phyloP scores from a whole-genome alignment of 2,888 invertebrate species.

The Philereme vetulata region DNA sequence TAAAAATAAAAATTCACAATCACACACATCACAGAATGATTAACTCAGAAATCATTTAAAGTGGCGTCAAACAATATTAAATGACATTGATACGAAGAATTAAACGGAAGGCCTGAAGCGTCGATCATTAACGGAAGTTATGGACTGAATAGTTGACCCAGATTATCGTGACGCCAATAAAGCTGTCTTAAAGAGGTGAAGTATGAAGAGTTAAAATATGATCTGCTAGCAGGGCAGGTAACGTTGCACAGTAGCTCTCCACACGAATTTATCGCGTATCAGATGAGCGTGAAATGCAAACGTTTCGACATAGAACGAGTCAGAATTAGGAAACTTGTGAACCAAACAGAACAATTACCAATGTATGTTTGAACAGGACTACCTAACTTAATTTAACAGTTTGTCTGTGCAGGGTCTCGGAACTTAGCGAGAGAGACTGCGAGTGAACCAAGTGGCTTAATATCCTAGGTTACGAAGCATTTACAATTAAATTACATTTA shows the following conservation, averaged over 20 bases:
- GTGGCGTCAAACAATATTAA: too few species aligned
- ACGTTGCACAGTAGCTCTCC: constrained; percentile 36
- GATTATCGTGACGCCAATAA: constrained; percentile 22
- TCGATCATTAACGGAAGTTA: constrained; percentile 13
- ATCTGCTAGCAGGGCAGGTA: constrained; percentile 34
- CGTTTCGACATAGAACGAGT: constrained; percentile 51
- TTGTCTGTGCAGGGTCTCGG: constrained; percentile 43
- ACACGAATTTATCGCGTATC: constrained; percentile 55
- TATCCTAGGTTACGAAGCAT: constrained; percentile 10
- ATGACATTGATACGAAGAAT: constrained; percentile 2
- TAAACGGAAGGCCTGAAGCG: constrained; percentile 3
- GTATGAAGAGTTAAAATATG: constrained; percentile 26
- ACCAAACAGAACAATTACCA: constrained; percentile 46
- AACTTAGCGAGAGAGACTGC: constrained; percentile 39
- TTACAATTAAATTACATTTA: constrained; percentile 43
- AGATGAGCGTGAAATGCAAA: constrained; percentile 54
- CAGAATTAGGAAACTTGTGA: constrained; percentile 52
- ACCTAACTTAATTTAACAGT: constrained; percentile 35
- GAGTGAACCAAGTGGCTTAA: constrained; percentile 23
- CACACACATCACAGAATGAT: too few species aligned
- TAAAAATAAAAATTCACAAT: too few species aligned
- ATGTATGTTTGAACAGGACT: constrained; percentile 39
- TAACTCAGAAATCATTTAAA: too few species aligned
- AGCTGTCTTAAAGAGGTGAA: constrained; percentile 14
- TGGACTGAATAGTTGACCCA: constrained; percentile 24